Evolutionary conservation across 2,113 vertebrate genomes (phyloP), one percentile per base, ranked within the genome.

Genomic region (Brachionichthys hirsutus): DNA sequence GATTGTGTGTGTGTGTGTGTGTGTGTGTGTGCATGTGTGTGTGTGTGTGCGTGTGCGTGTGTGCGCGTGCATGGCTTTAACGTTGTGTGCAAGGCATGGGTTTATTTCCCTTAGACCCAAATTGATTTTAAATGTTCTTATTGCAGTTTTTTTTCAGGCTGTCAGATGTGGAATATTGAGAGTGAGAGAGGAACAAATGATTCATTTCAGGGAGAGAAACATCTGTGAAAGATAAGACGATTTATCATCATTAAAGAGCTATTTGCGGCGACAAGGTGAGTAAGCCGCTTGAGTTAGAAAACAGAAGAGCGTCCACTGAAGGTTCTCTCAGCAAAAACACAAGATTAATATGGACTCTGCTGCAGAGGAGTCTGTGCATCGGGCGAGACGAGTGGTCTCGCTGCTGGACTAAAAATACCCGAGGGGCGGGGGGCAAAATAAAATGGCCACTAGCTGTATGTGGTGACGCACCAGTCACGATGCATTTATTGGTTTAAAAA

Each of bases 21-120:
- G 36, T 35, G 53, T 55, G 47, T 65, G 63, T 44, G 47, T 14
- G 24, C 47, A 36, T 40, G 12, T 58, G 50, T 43, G 35, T 17
- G 22, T n/a, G 40, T 43, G 53, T 56, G 41, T 46, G 49, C 11
- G 52, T 61, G 51, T 54, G 54, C 17, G 51, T 17, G 58, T 41
- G 54, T 57, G 40, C 71, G 62, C 2, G 4, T 59, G 43, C 20
- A 15, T 38, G 7, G 40, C 5, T 35, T 4, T 35, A 35, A 6
- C 34, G 4, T 6, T 35, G 34, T 35, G n/a, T n/a, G n/a, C n/a
- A n/a, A 30, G 24, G 24, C 24, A 30, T 30, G 24, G 4, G 24
- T 62, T 62, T 54, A 41, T 35, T 67, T 16, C 35, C 47, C 22
- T 38, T 36, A 43, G 12, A 38, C 47, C 16, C 12, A 70, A 56